A percentile compares a stretch with the other conserved stretches of the same genome.
phyloP scores from a whole-genome alignment of 2,113 vertebrate species.

The Prolemur simus region DNA sequence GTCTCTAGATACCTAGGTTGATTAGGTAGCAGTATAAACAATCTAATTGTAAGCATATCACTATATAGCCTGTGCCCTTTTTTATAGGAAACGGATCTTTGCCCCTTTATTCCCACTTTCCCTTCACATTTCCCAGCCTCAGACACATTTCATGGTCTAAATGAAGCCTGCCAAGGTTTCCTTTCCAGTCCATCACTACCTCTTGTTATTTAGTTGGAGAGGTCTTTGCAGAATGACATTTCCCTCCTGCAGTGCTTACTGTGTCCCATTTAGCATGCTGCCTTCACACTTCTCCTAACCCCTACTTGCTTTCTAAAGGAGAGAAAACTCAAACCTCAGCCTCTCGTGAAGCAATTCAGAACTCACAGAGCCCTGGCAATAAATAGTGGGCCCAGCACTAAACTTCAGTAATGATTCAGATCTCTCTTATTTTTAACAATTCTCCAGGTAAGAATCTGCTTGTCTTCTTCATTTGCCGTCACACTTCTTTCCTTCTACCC shows the following conservation, averaged over 20 bases:
- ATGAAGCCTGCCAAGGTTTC: background rate
- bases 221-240: constrained; percentile 41
- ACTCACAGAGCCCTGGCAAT: background rate
- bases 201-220: constrained; percentile 6
- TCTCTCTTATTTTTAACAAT: background rate
- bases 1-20: background rate
- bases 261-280: constrained; percentile 46
- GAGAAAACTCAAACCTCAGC: background rate
- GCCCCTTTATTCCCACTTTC: background rate
- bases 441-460: background rate
- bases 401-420: constrained; percentile 2
- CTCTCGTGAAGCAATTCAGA: background rate
- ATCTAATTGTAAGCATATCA: background rate
- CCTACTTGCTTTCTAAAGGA: background rate
- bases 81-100: constrained; percentile 7
- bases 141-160: background rate
- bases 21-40: background rate
- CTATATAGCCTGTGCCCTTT: background rate
- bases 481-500: background rate
- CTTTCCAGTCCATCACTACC: background rate
- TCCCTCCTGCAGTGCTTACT: constrained; percentile 26
- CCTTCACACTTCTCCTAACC: constrained; percentile 28
- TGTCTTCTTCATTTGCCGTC: background rate
- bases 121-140: background rate
- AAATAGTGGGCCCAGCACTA: background rate